These are phyloP conservation scores for Trachops cirrhosus DNA, from an alignment of 2,797 vertebrate species.

Conservation along the genomic window DNA sequence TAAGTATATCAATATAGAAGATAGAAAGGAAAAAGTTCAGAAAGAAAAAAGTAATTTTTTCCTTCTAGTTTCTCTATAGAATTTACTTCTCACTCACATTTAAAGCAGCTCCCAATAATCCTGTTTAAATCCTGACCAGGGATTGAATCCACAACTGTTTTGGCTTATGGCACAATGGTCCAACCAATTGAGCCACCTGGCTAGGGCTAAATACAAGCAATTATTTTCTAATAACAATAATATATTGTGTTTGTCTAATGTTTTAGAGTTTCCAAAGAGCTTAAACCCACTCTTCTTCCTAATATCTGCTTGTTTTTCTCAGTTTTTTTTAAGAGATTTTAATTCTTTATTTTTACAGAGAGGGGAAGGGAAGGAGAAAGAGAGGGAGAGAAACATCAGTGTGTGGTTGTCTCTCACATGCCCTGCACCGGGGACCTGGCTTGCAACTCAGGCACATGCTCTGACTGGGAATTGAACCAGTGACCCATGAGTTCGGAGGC, in stretches of 20 bases:
- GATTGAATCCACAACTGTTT: not conserved
- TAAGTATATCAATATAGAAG: not conserved
- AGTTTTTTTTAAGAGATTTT: too few species aligned
- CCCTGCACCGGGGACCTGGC: too few species aligned
- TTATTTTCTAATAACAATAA: not conserved
- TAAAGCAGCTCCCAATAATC: not conserved
- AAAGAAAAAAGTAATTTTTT: not conserved
- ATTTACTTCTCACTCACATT: not conserved
- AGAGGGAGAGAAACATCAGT: too few species aligned
- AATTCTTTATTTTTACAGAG: too few species aligned
- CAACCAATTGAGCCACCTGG: not conserved
- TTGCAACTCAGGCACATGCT: too few species aligned
- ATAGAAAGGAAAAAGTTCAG: not conserved
- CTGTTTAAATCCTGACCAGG: not conserved
- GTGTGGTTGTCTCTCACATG: too few species aligned
- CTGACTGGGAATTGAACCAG: too few species aligned
- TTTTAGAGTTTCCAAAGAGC: not conserved
- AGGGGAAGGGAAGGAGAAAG: too few species aligned
- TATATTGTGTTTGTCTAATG: not conserved
- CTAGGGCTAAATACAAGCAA: not conserved
- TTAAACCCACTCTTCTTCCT: not conserved
- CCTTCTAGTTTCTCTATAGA: not conserved
- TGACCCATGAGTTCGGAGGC: too few species aligned
- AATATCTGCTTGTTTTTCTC: slow-evolving; percentile 25
- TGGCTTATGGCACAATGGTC: not conserved